These are phyloP conservation scores for Panthera leo DNA, from an alignment of 2,113 vertebrate species.

Conservation along the genomic window DNA sequence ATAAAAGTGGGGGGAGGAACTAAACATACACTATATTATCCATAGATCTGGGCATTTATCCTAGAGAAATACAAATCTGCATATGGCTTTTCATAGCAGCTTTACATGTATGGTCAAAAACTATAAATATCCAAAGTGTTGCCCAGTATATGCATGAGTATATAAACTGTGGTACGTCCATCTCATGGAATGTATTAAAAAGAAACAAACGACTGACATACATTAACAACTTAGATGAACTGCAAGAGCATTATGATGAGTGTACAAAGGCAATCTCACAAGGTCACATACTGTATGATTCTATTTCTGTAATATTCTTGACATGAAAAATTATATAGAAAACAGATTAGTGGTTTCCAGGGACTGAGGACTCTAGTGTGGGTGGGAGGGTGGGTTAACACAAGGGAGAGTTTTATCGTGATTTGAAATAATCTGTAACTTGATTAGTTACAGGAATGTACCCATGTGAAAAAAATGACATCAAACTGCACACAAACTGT, in stretches of 20 bases:
- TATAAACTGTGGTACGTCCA: background rate
- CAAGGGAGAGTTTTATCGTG: background rate
- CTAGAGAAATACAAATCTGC: background rate
- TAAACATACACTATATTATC: background rate
- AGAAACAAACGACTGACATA: background rate
- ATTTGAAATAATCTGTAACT: background rate
- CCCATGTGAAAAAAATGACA: slow-evolving; percentile 14
- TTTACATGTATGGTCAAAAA: background rate
- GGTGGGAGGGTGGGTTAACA: background rate
- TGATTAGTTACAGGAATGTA: background rate
- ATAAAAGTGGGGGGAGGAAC: background rate
- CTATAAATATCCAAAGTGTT: background rate
- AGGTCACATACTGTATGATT: background rate
- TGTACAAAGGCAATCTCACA: background rate
- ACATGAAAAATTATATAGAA: background rate
- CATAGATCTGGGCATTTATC: background rate
- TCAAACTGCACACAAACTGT: background rate
- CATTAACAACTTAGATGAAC: background rate
- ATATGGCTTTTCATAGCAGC: background rate
- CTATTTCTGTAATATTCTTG: background rate
- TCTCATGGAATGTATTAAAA: background rate
- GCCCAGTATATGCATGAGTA: background rate
- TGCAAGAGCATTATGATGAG: background rate
- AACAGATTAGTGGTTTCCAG: background rate
- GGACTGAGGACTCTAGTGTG: background rate